phyloP scores from a whole-genome alignment of 2,113 vertebrate species.

The Chitala chitala region DNA sequence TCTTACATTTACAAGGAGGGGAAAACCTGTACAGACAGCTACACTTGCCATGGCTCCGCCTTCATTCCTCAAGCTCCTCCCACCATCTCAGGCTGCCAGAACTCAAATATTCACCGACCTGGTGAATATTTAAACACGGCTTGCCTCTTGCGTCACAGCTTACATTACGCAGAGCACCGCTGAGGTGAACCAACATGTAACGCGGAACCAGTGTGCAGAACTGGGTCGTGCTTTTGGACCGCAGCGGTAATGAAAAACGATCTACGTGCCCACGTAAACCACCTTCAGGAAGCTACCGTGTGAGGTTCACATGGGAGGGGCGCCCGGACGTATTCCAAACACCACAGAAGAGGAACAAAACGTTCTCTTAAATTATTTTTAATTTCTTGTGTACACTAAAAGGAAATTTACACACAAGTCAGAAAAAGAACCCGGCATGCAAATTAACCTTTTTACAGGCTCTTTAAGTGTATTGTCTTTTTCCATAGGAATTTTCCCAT shows the following conservation, averaged over 20 bases:
- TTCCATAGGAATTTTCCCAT: constrained; percentile 94
- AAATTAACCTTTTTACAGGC: constrained; percentile 79
- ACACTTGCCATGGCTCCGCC: neutral
- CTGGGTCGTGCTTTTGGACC: neutral
- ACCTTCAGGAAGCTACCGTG: too few relatives aligned
- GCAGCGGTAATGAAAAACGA: neutral
- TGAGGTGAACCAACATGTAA: neutral
- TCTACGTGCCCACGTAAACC: neutral
- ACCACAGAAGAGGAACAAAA: neutral
- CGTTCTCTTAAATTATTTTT: constrained; percentile 91
- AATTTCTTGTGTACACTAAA: constrained; percentile 97
- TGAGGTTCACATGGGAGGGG: too few relatives aligned
- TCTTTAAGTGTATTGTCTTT: constrained; percentile 76
- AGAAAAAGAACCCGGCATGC: constrained; percentile 89
- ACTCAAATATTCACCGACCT: neutral
- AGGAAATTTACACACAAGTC: constrained; percentile 95
- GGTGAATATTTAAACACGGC: constrained; percentile 7
- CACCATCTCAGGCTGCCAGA: neutral
- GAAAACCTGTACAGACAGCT: neutral
- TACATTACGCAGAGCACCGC: neutral
- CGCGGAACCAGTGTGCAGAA: neutral
- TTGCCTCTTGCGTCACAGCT: neutral
- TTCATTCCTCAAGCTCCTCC: neutral
- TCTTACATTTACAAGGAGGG: neutral
- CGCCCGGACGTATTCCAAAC: too few relatives aligned